Evolutionary conservation across 2,888 invertebrate species (phyloP).

Genomic region (Bembecia ichneumoniformis): DNA sequence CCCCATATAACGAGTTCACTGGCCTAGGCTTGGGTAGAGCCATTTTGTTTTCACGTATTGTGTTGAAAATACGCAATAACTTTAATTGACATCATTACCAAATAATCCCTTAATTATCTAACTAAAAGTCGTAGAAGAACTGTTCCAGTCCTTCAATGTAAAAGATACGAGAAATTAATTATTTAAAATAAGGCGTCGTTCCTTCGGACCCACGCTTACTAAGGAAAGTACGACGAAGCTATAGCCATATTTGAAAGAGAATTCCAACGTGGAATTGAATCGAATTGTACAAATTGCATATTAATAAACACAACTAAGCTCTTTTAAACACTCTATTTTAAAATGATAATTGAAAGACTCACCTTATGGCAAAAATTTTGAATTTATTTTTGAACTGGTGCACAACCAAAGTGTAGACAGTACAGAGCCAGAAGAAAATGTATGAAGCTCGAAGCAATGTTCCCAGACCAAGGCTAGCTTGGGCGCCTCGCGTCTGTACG

Average conservation of each 20-base stretch:
- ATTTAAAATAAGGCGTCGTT: constrained; percentile 64
- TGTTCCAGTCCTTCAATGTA: constrained; percentile 54
- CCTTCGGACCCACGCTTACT: constrained; percentile 66
- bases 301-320: constrained; percentile 39
- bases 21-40: constrained; percentile 69
- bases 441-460: constrained; percentile 71
- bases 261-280: constrained; percentile 69
- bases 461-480: constrained; percentile 68
- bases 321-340: constrained; percentile 42
- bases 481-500: constrained; percentile 63
- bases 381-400: constrained; percentile 70
- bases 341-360: constrained; percentile 56
- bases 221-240: constrained; percentile 64
- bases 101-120: constrained; percentile 53
- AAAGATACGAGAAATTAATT: constrained; percentile 70
- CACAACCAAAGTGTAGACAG: constrained; percentile 71
- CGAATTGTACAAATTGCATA: constrained; percentile 39
- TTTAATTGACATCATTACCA: constrained; percentile 56
- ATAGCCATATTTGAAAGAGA: constrained; percentile 71
- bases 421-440: constrained; percentile 73
- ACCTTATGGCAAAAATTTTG: constrained; percentile 73
- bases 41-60: constrained; percentile 72
- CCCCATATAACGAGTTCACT: constrained; percentile 66
- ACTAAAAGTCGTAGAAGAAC: constrained; percentile 66
- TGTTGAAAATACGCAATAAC: constrained; percentile 69